Percentiles rank a stretch among this genome's conserved stretches.
phyloP scores from a whole-genome alignment of 1,140 invertebrate species.

The Rhyzopertha dominica region DNA sequence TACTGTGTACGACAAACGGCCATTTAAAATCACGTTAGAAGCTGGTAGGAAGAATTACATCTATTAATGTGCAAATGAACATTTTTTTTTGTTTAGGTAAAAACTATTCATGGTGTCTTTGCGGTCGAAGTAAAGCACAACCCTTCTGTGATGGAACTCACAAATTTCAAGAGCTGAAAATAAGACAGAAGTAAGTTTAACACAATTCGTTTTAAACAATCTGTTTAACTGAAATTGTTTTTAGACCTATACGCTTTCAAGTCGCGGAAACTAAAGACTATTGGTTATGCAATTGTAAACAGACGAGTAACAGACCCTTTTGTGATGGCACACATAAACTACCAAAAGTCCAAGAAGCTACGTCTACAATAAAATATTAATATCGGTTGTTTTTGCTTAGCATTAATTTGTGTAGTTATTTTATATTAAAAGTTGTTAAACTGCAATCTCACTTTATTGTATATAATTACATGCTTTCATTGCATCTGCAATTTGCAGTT shows the following conservation, averaged over 20 bases:
- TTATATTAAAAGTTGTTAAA: no score
- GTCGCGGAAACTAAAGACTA: constrained; percentile 90
- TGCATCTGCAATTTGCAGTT: no score
- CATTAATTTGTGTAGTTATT: no score
- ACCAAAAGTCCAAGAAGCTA: constrained; percentile 57
- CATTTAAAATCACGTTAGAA: constrained; percentile 73
- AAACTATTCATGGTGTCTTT: constrained; percentile 90
- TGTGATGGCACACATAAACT: constrained; percentile 94
- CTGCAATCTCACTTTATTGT: no score
- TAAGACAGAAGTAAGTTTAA: constrained; percentile 54
- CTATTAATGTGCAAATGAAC: constrained; percentile 8
- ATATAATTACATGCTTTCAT: no score
- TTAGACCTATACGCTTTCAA: constrained; percentile 72
- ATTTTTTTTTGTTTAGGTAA: constrained; percentile 54
- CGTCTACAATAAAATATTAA: no score
- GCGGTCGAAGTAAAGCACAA: constrained; percentile 86
- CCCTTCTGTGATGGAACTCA: constrained; percentile 95
- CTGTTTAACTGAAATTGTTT: constrained; percentile 24
- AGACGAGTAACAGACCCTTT: constrained; percentile 89
- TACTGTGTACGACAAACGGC: constrained; percentile 79
- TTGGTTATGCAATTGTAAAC: constrained; percentile 98
- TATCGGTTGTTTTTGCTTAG: no score
- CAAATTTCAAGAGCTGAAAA: constrained; percentile 66
- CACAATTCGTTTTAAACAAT: constrained; percentile 13
- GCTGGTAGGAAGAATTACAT: constrained; percentile 46